These are phyloP conservation scores for Agrypnus murinus DNA, from an alignment of 2,888 invertebrate species.

Conservation along the genomic window DNA sequence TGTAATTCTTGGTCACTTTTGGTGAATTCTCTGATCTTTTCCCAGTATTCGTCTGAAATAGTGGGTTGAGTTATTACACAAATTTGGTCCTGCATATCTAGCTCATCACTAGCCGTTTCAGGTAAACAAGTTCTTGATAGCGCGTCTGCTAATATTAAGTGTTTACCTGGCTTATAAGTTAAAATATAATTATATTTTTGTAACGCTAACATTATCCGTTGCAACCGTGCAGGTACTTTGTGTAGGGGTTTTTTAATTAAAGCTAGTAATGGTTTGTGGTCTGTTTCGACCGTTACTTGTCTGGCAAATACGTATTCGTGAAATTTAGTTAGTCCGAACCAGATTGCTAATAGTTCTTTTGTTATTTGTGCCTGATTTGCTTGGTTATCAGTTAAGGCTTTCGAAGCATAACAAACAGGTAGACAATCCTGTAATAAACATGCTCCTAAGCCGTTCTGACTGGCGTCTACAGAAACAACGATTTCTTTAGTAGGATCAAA, in stretches of 20 bases:
- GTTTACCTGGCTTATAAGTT: background rate
- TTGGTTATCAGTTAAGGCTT: slow-evolving; percentile 28
- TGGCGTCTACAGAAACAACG: slow-evolving; percentile 6
- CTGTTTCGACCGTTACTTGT: slow-evolving; percentile 18
- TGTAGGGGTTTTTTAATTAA: too few relatives aligned
- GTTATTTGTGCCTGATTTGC: slow-evolving; percentile 52
- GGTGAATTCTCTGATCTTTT: background rate
- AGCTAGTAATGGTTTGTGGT: too few relatives aligned
- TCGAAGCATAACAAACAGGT: slow-evolving; percentile 53
- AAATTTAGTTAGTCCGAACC: slow-evolving; percentile 61
- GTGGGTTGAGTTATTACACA: background rate
- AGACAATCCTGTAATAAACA: slow-evolving; percentile 51
- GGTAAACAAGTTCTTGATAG: background rate
- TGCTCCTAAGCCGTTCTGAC: slow-evolving; percentile 15
- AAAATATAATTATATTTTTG: too few relatives aligned
- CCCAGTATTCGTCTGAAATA: background rate
- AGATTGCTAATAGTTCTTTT: slow-evolving; percentile 63
- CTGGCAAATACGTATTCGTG: slow-evolving; percentile 61
- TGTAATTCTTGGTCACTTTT: background rate
- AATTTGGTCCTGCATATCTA: too few relatives aligned
- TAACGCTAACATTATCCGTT: too few relatives aligned
- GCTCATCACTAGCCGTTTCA: too few relatives aligned
- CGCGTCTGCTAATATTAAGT: slow-evolving; percentile 11
- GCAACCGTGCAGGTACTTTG: too few relatives aligned
- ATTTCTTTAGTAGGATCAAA: slow-evolving; percentile 21